Evolutionary conservation across 2,888 invertebrate genomes (phyloP).

Genomic region (Dasypogon diadema): DNA sequence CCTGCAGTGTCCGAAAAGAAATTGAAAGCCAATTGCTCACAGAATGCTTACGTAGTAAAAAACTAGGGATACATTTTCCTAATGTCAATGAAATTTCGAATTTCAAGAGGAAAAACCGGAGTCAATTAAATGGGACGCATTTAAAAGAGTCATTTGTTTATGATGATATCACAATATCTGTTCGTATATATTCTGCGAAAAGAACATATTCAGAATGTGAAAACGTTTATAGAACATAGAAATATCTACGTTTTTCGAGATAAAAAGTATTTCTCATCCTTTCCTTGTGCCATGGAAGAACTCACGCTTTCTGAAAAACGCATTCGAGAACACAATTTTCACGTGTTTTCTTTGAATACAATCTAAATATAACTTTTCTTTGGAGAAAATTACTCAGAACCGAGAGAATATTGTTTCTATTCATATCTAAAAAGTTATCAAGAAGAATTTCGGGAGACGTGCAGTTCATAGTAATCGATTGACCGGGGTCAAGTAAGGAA

Average conservation of each 20-base stretch:
- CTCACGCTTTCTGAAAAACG: not conserved
- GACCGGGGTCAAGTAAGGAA: slow-evolving; percentile 26
- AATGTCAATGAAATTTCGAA: no score
- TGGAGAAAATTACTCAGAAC: slow-evolving; percentile 18
- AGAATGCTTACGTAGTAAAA: no score
- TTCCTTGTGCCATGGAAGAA: slow-evolving; percentile 12
- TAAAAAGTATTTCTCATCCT: slow-evolving; percentile 6
- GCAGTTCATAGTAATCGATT: not conserved
- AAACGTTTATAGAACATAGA: slow-evolving; percentile 1
- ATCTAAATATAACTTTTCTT: slow-evolving; percentile 28
- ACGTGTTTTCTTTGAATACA: slow-evolving; percentile 19
- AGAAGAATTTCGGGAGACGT: not conserved
- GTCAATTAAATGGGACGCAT: no score
- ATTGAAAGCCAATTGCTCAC: no score
- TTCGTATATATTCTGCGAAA: no score
- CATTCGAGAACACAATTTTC: slow-evolving; percentile 6
- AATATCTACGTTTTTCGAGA: slow-evolving; percentile 18
- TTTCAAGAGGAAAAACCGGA: no score
- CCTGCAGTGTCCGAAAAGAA: no score
- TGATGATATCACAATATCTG: no score
- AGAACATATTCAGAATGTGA: no score
- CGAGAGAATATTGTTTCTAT: not conserved
- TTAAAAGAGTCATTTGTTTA: no score
- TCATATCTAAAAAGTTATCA: not conserved
- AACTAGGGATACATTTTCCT: no score